Conservation (phyloP, 2,797 vertebrate genomes). For the Fringilla coelebs region DNA sequence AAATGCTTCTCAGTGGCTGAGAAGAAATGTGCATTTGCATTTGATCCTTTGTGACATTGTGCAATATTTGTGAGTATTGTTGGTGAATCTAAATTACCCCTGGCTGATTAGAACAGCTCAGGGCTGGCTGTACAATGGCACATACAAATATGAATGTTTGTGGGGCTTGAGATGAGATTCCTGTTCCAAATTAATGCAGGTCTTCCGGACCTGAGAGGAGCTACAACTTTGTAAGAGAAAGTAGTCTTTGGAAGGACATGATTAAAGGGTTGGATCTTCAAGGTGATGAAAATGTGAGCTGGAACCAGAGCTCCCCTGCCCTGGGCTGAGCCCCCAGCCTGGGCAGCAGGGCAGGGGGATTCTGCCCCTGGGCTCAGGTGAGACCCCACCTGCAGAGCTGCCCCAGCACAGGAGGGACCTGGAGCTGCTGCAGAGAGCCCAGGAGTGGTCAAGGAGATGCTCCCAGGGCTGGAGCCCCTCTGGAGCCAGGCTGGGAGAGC, state of each 20-base stretch:
- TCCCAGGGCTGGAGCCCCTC: neutral
- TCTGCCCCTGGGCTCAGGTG: neutral
- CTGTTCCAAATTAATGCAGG: neutral
- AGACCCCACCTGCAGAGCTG: neutral
- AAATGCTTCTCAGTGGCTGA: neutral
- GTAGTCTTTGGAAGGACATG: neutral
- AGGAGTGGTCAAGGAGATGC: neutral
- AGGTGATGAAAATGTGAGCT: neutral
- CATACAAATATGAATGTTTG: neutral
- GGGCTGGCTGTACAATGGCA: neutral
- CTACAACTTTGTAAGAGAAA: neutral
- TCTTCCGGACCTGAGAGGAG: neutral
- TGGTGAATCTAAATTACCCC: neutral
- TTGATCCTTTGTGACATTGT: neutral
- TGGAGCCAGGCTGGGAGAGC: neutral
- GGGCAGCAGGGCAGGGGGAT: neutral
- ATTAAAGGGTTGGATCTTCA: neutral
- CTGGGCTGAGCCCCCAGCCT: neutral
- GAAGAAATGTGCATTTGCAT: neutral
- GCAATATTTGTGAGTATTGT: neutral
- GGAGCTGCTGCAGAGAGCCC: neutral
- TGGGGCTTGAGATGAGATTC: neutral
- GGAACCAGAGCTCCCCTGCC: neutral
- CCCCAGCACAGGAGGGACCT: accelerated
- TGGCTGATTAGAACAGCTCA: neutral